These are phyloP conservation scores for Cataglyphis hispanica DNA, from an alignment of 1,140 invertebrate species.

Conservation along the genomic window DNA sequence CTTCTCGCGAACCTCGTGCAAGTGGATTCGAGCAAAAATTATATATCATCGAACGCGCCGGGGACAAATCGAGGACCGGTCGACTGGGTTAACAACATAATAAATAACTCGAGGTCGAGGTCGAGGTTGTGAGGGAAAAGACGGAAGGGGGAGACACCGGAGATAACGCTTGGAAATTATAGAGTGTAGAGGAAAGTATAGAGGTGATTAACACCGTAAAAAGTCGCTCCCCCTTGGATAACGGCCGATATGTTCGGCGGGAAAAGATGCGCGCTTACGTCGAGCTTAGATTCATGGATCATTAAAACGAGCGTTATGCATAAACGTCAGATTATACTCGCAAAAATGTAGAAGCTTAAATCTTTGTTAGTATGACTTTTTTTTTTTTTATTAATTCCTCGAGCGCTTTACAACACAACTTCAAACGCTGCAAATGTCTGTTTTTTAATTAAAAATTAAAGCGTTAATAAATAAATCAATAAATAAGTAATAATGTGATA, in stretches of 20 bases:
- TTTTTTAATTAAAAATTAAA: background rate
- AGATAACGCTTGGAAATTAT: conserved; percentile 40
- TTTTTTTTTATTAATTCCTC: background rate
- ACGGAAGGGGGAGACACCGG: background rate
- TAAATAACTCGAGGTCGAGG: conserved; percentile 42
- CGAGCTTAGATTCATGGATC: conserved; percentile 16
- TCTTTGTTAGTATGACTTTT: background rate
- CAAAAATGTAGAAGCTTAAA: background rate
- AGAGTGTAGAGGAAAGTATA: background rate
- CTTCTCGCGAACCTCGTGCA: background rate
- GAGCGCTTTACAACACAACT: background rate
- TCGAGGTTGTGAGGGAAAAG: background rate
- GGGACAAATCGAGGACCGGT: conserved; percentile 12
- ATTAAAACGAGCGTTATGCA: conserved; percentile 18
- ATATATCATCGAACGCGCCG: conserved; percentile 41
- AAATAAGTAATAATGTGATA: too few species aligned
- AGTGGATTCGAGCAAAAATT: conserved; percentile 45
- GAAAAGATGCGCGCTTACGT: conserved; percentile 39
- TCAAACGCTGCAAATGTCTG: background rate
- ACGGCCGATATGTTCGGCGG: conserved; percentile 32
- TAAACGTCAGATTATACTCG: background rate
- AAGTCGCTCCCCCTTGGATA: conserved; percentile 21
- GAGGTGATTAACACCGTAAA: conserved; percentile 57
- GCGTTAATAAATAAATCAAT: too few species aligned
- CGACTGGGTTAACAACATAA: conserved; percentile 17